Conservation (phyloP, 2,888 invertebrate genomes). For the Eucera pruinosa region DNA sequence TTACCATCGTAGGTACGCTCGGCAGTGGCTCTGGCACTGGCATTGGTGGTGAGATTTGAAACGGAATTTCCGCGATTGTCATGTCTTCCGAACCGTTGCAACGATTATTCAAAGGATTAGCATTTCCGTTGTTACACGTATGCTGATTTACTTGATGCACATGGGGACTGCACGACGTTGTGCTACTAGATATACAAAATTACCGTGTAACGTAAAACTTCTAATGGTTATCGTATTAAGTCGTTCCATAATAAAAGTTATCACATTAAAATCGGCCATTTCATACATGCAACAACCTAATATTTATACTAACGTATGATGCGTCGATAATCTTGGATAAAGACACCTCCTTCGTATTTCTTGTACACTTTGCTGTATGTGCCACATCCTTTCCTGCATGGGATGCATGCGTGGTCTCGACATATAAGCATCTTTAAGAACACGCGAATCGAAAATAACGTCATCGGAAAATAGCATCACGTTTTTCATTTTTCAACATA, state of each 20-base stretch:
- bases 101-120: slow-evolving; percentile 69
- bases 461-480: background rate
- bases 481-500: background rate
- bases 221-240: background rate
- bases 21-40: slow-evolving; percentile 85
- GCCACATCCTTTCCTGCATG: slow-evolving; percentile 91
- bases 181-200: slow-evolving; percentile 63
- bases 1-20: slow-evolving; percentile 71
- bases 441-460: background rate
- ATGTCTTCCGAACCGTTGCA: slow-evolving; percentile 71
- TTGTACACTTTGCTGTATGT: slow-evolving; percentile 89
- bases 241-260: too few relatives aligned
- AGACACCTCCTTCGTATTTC: slow-evolving; percentile 86
- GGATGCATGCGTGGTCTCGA: slow-evolving; percentile 87
- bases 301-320: slow-evolving; percentile 74
- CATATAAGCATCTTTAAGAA: slow-evolving; percentile 57
- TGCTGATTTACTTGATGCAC: slow-evolving; percentile 71
- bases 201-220: background rate
- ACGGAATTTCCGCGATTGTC: slow-evolving; percentile 66
- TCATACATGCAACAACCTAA: too few relatives aligned
- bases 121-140: slow-evolving; percentile 70
- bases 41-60: slow-evolving; percentile 75
- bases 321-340: slow-evolving; percentile 69
- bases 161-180: slow-evolving; percentile 73
- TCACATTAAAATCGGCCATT: too few relatives aligned